A percentile compares a stretch with the other conserved stretches of the same genome.
phyloP scores from a whole-genome alignment of 2,797 vertebrate genomes.

The Eleutherodactylus coqui region DNA sequence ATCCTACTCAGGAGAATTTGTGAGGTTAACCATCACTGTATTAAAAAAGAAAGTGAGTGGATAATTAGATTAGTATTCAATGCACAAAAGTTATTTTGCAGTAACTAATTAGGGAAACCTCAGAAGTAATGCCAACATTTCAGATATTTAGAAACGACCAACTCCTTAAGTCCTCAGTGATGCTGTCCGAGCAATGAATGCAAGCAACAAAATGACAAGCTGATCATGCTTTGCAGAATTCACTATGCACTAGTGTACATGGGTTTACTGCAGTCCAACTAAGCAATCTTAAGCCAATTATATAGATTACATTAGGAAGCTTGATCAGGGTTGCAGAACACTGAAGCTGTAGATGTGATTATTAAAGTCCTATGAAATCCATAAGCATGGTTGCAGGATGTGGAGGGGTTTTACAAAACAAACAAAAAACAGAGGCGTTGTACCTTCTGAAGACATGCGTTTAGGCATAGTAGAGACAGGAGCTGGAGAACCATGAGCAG shows the following conservation, averaged over 20 bases:
- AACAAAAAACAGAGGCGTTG: constrained; percentile 80
- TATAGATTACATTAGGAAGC: constrained; percentile 37
- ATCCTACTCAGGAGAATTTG: neutral
- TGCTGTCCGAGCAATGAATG: constrained; percentile 13
- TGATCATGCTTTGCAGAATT: constrained; percentile 28
- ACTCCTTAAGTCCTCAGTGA: neutral
- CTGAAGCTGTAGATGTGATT: constrained; percentile 39
- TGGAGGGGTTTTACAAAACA: constrained; percentile 73
- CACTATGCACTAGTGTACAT: constrained; percentile 19
- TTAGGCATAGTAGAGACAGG: constrained; percentile 97
- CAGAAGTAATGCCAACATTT: constrained; percentile 1
- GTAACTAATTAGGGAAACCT: neutral
- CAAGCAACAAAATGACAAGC: constrained; percentile 41
- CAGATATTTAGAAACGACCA: neutral
- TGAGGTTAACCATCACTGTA: neutral
- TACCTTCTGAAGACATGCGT: constrained; percentile 99
- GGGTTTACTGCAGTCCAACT: constrained; percentile 32
- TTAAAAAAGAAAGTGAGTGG: neutral
- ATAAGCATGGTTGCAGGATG: constrained; percentile 33
- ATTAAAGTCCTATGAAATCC: constrained; percentile 29
- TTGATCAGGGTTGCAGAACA: constrained; percentile 33
- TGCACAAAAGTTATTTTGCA: constrained; percentile 16
- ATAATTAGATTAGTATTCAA: constrained; percentile 17
- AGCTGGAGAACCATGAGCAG: constrained; percentile 94
- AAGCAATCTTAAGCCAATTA: constrained; percentile 42